phyloP scores from a whole-genome alignment of 2,797 vertebrate species.

The Heliangelus exortis region DNA sequence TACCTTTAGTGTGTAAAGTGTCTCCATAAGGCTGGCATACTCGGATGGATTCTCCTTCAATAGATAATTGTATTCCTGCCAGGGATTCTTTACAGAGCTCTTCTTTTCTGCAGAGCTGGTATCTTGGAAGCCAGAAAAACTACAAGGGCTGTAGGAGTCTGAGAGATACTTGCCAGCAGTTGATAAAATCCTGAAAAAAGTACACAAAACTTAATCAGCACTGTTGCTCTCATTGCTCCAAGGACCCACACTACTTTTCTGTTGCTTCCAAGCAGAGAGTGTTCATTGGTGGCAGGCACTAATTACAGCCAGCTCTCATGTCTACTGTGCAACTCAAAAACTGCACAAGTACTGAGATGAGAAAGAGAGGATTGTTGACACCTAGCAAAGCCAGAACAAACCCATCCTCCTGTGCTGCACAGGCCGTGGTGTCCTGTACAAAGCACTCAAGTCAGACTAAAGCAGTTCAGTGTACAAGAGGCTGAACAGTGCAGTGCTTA shows the following conservation, averaged over 20 bases:
- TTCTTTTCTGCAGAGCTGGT: constrained; percentile 84
- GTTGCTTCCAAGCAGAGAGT: not conserved
- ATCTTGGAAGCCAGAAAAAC: constrained; percentile 91
- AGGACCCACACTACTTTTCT: not conserved
- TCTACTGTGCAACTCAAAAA: not conserved
- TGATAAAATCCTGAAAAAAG: constrained; percentile 87
- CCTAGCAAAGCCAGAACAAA: fast-evolving
- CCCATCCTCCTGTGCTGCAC: not conserved
- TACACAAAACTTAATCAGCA: not conserved
- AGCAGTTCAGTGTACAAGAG: not conserved
- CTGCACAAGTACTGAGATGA: not conserved
- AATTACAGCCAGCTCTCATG: not conserved
- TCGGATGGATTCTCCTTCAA: constrained; percentile 87
- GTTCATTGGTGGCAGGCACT: not conserved
- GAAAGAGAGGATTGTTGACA: not conserved
- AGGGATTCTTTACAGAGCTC: constrained; percentile 87
- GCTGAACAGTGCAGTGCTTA: not conserved
- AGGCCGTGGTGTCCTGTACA: not conserved
- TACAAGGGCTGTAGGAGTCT: constrained; percentile 94
- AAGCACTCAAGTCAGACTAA: not conserved
- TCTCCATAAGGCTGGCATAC: constrained; percentile 91
- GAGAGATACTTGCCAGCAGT: constrained; percentile 92
- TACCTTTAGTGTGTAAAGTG: constrained; percentile 96
- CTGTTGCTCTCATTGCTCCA: not conserved
- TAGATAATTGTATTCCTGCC: constrained; percentile 98